A percentile compares a stretch with the other conserved stretches of the same genome.
Evolutionary conservation across 2,797 vertebrate genomes (phyloP).

Genomic region (Karalla daura): DNA sequence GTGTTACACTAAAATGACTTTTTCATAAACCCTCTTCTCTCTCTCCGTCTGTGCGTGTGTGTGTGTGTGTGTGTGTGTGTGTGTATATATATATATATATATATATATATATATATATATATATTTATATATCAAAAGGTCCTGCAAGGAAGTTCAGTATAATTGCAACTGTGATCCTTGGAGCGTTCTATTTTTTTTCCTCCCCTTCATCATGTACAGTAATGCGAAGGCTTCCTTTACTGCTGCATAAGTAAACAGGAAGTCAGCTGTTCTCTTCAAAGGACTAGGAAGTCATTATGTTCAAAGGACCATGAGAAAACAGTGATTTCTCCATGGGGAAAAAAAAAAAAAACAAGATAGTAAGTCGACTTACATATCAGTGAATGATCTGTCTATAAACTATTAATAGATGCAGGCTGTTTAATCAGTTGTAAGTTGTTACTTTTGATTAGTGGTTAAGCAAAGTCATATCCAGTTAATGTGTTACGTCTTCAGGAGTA

Average conservation of each 20-base stretch:
- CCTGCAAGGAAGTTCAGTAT: background rate
- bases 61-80: no score
- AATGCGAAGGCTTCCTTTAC: background rate
- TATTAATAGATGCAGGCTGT: background rate
- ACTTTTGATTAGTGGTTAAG: background rate
- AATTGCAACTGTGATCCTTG: background rate
- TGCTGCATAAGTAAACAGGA: conserved; percentile 42
- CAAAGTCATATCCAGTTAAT: background rate
- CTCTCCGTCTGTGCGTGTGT: no score
- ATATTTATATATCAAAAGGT: background rate
- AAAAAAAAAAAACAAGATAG: background rate
- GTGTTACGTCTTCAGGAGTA: background rate
- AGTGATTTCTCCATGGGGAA: background rate
- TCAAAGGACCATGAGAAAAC: conserved; percentile 24
- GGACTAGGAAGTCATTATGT: conserved; percentile 38
- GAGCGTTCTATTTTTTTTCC: background rate
- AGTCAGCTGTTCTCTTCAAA: conserved; percentile 16
- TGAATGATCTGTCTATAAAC: background rate
- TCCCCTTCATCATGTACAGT: background rate
- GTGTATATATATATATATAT: no score
- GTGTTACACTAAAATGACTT: no score
- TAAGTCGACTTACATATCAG: conserved; percentile 1
- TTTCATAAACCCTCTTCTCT: no score
- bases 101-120: no score
- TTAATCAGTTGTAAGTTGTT: no score